Evolutionary conservation across 2,113 vertebrate genomes (phyloP), one percentile per base, ranked within the genome.

Genomic region (Tympanuchus pallidicinctus): DNA sequence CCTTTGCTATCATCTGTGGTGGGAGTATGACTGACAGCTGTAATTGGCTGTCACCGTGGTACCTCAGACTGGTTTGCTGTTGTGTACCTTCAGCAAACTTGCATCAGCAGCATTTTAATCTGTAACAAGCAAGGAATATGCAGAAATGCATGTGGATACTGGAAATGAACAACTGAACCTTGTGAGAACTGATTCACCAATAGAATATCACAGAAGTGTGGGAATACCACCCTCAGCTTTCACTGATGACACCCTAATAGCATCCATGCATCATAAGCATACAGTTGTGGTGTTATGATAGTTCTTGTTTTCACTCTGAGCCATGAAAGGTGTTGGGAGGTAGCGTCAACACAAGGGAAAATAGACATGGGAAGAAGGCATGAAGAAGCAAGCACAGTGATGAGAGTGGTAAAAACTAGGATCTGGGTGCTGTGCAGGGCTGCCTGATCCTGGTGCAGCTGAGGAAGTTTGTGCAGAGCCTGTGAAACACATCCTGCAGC

Each of bases 321-420:
- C 6, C 4, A 10, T 6, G 7, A 67, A 60, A 43, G 6, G 2
- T 18, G 16, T 42, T 8, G 27, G n/a, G 19, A 57, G 6, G 10
- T 50, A 36, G 19, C 2, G 0, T 32, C 43, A 77, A 48, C 11
- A 74, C 8, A 4, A 3, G 19, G 17, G 24, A 8, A 30, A 50
- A 45, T 10, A 10, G 0, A 4, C 42, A 5, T 43, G 43, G 27
- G 1, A 0, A 4, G 9, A 71, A 64, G 6, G 9, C 11, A 17
- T 40, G 27, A 65, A 71, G 40, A 13, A 32, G 10, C 15, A 10
- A 45, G 28, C 56, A 56, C 14, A 25, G 25, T 2, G 5, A 16
- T 16, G 28, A 19, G 4, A 18, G 13, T 0, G 1, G 10, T 30
- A 21, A 52, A 48, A 50, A 80, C 0, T 27, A 73, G 30, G 28